Evolutionary conservation across 2,113 vertebrate genomes (phyloP).

Genomic region (Sander lucioperca): DNA sequence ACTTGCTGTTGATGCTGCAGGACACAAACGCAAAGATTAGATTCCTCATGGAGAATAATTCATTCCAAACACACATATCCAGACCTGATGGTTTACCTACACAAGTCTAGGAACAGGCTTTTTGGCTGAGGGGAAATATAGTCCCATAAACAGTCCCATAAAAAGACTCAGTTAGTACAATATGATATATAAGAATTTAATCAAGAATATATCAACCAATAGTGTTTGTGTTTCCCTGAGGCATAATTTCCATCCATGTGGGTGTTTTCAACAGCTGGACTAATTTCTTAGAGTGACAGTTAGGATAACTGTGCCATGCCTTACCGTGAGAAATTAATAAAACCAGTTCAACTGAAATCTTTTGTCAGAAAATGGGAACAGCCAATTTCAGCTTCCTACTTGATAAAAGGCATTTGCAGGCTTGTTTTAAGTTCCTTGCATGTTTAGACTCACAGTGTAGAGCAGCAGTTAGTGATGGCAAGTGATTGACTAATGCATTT

Average conservation of each 20-base stretch:
- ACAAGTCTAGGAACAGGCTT: neutral
- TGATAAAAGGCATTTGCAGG: neutral
- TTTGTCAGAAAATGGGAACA: neutral
- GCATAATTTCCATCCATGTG: neutral
- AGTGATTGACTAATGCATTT: neutral
- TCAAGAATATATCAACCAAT: neutral
- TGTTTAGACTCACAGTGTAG: neutral
- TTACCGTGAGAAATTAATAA: neutral
- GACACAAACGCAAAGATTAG: constrained; percentile 60
- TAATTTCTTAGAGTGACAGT: neutral
- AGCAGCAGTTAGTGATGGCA: neutral
- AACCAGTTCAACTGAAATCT: neutral
- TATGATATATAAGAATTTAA: neutral
- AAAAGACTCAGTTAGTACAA: neutral
- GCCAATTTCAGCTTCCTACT: neutral
- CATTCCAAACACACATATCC: neutral
- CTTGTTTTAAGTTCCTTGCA: neutral
- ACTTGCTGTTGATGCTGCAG: constrained; percentile 97
- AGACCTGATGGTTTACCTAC: neutral
- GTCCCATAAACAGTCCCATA: neutral
- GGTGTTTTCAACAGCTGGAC: neutral
- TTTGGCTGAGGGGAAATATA: neutral
- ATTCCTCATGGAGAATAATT: constrained; percentile 4
- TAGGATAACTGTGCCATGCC: neutral
- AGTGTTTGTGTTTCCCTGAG: neutral